These are phyloP conservation scores for Gymnopithys bicolor DNA, from an alignment of 2,797 vertebrate genomes.

Conservation along the genomic window DNA sequence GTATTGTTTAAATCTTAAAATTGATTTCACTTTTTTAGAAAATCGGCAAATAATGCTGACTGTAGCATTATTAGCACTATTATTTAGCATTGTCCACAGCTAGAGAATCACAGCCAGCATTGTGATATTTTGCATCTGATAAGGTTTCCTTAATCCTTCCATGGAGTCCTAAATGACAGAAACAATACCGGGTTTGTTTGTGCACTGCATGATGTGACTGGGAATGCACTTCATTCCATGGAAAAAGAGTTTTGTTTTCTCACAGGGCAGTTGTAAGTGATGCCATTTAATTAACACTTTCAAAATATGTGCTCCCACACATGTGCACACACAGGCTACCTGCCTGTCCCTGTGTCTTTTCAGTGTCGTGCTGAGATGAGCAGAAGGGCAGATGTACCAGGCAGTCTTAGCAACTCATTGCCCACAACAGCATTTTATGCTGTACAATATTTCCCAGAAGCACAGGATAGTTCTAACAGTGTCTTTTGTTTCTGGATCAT, in stretches of 20 bases:
- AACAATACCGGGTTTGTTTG: constrained; percentile 51
- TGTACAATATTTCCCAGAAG: constrained; percentile 65
- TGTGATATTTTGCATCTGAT: constrained; percentile 30
- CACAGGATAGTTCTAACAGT: background rate
- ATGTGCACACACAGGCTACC: background rate
- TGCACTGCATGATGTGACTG: background rate
- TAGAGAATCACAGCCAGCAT: background rate
- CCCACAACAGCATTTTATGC: constrained; percentile 2
- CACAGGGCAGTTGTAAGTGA: background rate
- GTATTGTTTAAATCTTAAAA: background rate
- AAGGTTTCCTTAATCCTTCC: constrained; percentile 32
- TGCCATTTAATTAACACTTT: constrained; percentile 7
- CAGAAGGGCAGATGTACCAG: background rate
- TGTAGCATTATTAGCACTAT: background rate
- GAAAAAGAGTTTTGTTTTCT: constrained; percentile 16
- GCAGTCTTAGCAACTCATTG: constrained; percentile 40
- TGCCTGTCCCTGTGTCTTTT: constrained; percentile 5
- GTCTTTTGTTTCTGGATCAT: constrained; percentile 48
- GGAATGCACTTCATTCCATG: background rate
- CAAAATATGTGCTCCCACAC: background rate
- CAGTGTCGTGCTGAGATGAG: background rate
- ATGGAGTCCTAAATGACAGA: constrained; percentile 22
- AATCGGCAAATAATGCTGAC: background rate
- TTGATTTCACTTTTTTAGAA: background rate
- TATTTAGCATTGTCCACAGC: background rate